A percentile compares a stretch with the other conserved stretches of the same genome.
Conservation (phyloP, 2,113 vertebrate genomes). For the Alces alces region DNA sequence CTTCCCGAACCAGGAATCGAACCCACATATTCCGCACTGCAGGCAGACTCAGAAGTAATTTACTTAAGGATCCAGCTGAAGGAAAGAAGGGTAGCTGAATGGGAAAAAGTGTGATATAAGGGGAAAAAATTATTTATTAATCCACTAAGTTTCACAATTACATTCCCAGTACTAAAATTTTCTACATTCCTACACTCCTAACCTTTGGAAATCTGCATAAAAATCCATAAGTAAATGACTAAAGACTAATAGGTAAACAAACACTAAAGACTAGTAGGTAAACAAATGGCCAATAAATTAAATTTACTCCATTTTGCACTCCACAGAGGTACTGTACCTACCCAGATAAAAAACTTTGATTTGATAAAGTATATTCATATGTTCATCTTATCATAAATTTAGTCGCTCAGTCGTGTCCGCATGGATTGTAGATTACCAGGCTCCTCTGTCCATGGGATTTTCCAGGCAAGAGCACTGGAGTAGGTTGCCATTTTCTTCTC, state of each 20-base stretch:
- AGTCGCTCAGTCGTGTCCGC: too few relatives aligned
- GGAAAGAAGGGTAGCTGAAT: neutral
- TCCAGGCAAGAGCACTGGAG: too few relatives aligned
- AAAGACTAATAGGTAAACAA: neutral
- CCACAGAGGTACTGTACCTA: neutral
- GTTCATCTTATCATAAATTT: neutral
- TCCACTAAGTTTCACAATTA: neutral
- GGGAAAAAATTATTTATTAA: neutral
- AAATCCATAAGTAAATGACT: constrained; percentile 20
- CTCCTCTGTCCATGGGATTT: too few relatives aligned
- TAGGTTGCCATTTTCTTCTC: too few relatives aligned
- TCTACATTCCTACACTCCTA: constrained; percentile 31
- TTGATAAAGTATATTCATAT: neutral
- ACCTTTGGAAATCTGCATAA: neutral
- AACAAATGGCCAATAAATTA: neutral
- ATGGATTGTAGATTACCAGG: too few relatives aligned
- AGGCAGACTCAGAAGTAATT: neutral
- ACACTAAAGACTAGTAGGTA: neutral
- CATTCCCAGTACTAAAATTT: neutral
- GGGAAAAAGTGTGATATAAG: neutral
- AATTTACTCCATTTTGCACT: neutral
- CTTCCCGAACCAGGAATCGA: neutral
- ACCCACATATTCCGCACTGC: neutral
- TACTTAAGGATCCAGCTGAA: neutral
- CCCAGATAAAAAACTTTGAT: neutral